These are phyloP conservation scores for Gephyroberyx darwinii DNA, from an alignment of 2,797 vertebrate genomes.

Conservation along the genomic window DNA sequence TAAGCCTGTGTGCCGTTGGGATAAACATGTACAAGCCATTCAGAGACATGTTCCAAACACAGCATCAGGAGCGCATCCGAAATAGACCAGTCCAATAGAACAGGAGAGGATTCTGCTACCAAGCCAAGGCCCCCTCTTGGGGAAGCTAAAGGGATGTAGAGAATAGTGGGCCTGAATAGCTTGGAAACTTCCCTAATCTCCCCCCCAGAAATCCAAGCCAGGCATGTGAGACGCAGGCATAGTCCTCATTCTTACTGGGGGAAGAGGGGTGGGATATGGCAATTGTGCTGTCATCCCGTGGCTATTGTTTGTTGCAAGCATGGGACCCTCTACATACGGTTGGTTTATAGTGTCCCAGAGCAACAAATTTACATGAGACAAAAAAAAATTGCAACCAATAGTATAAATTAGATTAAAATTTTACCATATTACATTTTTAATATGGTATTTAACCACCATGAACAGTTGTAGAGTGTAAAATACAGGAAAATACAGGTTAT, in stretches of 20 bases:
- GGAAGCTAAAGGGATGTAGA: slow-evolving; percentile 25
- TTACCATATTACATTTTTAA: no score
- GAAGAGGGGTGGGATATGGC: slow-evolving; percentile 18
- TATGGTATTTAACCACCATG: no score
- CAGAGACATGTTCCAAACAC: slow-evolving; percentile 74
- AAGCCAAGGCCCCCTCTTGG: slow-evolving; percentile 61
- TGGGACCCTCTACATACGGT: background rate
- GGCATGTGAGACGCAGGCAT: slow-evolving; percentile 61
- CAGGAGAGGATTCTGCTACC: slow-evolving; percentile 66
- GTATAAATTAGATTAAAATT: no score
- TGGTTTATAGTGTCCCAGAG: slow-evolving; percentile 1
- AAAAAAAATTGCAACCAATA: no score
- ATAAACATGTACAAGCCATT: slow-evolving; percentile 84
- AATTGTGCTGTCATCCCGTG: slow-evolving; percentile 42
- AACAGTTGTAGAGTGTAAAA: no score
- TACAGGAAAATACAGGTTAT: no score
- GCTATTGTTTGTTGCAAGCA: slow-evolving; percentile 48
- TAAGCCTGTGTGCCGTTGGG: slow-evolving; percentile 78
- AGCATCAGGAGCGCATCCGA: slow-evolving; percentile 72
- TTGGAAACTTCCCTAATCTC: slow-evolving; percentile 82
- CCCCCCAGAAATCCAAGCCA: slow-evolving; percentile 68
- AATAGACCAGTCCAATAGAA: slow-evolving; percentile 76
- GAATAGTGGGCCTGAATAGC: slow-evolving; percentile 70
- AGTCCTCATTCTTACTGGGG: slow-evolving; percentile 69
- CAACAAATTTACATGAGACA: background rate